Evolutionary conservation across 2,113 vertebrate species (phyloP), one percentile per base, ranked within the genome.

Genomic region (Cacatua alba): DNA sequence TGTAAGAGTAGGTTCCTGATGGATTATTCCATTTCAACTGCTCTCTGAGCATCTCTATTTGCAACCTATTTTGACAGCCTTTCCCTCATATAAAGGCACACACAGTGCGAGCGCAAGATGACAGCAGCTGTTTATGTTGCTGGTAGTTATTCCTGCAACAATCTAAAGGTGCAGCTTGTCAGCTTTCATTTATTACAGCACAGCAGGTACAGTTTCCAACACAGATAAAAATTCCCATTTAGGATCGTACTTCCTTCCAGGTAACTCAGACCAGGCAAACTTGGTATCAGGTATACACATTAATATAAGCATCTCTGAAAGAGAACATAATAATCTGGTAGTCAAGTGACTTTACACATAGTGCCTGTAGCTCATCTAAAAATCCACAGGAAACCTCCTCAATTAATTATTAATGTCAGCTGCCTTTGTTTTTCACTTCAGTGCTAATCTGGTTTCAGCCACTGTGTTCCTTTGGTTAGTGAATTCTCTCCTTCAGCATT

Each of bases 321-420:
- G 52, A 88, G 69, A 96, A 48, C 35, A 77, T 85, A 95, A 79
- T 55, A 76, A 86, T 87, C 59, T 75, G 51, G 84, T 96, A 97
- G 94, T 92, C 88, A 91, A 94, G 90, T 95, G 92, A 94, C 93
- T 97, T 98, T 87, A 94, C 48, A 90, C 25, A 77, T 6, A 86
- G 43, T 86, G 94, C 91, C 82, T 94, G 81, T 92, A 96, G 92
- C 95, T 98, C 96, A 95, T 97, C 78, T 95, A 96, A 95, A 80
- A 65, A 96, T 97, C 96, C 77, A 95, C 72, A 81, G 95, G 96
- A 96, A 97, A 91, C 71, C 72, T 90, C 92, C 82, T 95, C 92
- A 94, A 96, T 98, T 98, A 98, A 98, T 98, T 98, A 98, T 98
- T 98, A 96, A 98, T 97, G 80, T 94, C 77, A 97, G 92, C 92